These are phyloP conservation scores for Hypomesus transpacificus DNA, from an alignment of 2,113 vertebrate species.

Conservation along the genomic window DNA sequence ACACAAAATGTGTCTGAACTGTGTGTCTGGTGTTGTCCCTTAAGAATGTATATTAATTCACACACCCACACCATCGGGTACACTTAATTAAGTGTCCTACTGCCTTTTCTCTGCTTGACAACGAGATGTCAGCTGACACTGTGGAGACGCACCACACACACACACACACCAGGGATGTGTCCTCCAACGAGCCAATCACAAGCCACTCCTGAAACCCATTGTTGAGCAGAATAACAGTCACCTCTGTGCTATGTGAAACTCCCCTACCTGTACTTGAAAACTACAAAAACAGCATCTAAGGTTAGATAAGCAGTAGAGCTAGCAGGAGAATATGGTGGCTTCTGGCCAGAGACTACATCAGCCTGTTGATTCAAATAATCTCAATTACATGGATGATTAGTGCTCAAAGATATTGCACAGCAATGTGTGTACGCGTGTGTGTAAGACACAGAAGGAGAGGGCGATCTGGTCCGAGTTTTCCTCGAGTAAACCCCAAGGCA, in stretches of 20 bases:
- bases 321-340: not conserved
- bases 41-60: not conserved
- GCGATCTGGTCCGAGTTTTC: not conserved
- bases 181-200: constrained; percentile 7
- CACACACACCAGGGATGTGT: not conserved
- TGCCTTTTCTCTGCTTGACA: not conserved
- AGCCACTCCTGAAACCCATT: not conserved
- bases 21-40: not conserved
- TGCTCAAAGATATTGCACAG: not conserved
- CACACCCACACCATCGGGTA: not conserved
- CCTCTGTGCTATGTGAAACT: not conserved
- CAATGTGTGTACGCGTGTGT: not conserved
- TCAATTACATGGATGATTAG: constrained; percentile 13
- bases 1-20: too few species aligned
- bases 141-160: not conserved
- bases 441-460: not conserved
- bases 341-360: constrained; percentile 20
- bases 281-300: not conserved
- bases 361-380: constrained; percentile 25
- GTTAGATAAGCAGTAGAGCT: not conserved
- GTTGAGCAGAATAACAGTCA: not conserved
- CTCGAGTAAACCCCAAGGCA: not conserved
- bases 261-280: not conserved
- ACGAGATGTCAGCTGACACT: not conserved
- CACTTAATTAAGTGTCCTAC: not conserved